Percentiles rank a stretch among this genome's conserved stretches.
Evolutionary conservation across 2,797 vertebrate genomes (phyloP).

Genomic region (Lepidocolaptes lacrymiger): DNA sequence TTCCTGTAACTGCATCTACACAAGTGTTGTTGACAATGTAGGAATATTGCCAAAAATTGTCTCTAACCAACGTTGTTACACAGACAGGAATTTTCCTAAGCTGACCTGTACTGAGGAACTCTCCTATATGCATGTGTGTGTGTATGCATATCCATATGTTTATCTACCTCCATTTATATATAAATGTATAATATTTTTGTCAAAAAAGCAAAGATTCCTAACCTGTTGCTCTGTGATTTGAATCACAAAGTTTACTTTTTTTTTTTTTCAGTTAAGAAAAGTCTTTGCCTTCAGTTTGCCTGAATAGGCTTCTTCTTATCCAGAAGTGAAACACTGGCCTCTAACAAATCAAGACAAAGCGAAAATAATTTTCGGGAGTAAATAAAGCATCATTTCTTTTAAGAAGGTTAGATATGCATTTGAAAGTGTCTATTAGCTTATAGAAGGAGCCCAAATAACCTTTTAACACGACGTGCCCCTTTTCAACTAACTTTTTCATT

Average conservation of each 20-base stretch:
- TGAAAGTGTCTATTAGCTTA: background rate
- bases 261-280: background rate
- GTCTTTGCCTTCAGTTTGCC: background rate
- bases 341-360: background rate
- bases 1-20: background rate
- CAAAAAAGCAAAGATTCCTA: background rate
- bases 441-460: background rate
- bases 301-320: background rate
- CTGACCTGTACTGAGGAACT: background rate
- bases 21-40: background rate
- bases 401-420: background rate
- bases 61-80: background rate
- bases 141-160: background rate
- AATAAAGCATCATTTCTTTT: rapidly evolving
- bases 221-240: background rate
- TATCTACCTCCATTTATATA: rapidly evolving
- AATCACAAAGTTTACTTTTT: background rate
- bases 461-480: background rate
- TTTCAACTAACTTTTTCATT: background rate
- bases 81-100: background rate
- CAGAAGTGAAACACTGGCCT: background rate
- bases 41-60: background rate
- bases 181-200: background rate
- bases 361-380: background rate
- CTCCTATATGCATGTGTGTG: rapidly evolving